A percentile compares a stretch with the other conserved stretches of the same genome.
These are phyloP conservation scores for Callorhinus ursinus DNA, from an alignment of 2,113 vertebrate species.

Conservation along the genomic window DNA sequence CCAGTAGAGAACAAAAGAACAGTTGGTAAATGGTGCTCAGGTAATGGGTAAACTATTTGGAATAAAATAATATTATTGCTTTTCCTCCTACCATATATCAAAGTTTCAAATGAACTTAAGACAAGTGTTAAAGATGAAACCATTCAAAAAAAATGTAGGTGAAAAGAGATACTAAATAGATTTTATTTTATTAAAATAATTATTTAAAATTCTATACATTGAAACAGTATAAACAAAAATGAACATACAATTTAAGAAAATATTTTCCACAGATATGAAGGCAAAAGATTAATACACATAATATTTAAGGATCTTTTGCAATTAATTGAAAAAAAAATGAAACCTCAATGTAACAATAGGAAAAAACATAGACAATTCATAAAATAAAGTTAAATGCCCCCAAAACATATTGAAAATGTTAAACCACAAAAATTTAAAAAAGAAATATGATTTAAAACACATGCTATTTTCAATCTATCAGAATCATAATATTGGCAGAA, in stretches of 20 bases:
- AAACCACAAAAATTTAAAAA: neutral
- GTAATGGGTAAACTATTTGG: neutral
- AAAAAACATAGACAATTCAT: neutral
- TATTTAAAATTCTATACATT: neutral
- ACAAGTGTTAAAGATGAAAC: neutral
- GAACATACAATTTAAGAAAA: neutral
- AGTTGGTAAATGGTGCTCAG: neutral
- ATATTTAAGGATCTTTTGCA: neutral
- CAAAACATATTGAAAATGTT: constrained; percentile 13
- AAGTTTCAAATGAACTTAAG: neutral
- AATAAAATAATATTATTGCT: neutral
- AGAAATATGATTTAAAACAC: neutral
- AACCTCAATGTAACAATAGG: neutral
- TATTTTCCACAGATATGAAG: neutral
- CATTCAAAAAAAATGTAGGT: neutral
- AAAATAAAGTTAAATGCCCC: neutral
- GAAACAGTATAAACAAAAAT: neutral
- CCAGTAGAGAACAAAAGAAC: neutral
- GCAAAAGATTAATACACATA: neutral
- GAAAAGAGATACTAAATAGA: neutral
- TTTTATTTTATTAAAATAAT: neutral
- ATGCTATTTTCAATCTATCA: neutral
- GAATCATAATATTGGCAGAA: neutral
- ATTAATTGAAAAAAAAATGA: constrained; percentile 40
- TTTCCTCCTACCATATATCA: neutral